Conservation (phyloP, 1,140 invertebrate species). For the Heterodera schachtii region DNA sequence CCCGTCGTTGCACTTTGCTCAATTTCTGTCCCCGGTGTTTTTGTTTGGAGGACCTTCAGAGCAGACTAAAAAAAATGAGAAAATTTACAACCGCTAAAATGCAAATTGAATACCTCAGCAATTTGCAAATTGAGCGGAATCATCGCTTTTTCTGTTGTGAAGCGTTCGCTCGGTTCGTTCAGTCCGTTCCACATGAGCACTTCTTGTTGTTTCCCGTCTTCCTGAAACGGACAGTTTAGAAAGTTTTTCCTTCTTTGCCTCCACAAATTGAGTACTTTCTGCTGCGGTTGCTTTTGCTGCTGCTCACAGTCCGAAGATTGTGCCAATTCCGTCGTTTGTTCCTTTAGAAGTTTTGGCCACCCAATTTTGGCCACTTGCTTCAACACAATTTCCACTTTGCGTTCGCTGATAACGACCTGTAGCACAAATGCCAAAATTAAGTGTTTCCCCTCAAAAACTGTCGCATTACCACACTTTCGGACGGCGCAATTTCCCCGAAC, state of each 20-base stretch:
- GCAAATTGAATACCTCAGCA: too few relatives aligned
- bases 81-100: too few relatives aligned
- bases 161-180: constrained; percentile 67
- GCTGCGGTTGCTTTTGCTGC: neutral
- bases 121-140: too few relatives aligned
- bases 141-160: constrained; percentile 73
- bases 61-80: too few relatives aligned
- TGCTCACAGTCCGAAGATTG: neutral
- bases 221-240: constrained; percentile 28
- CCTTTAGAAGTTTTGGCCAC: constrained; percentile 71
- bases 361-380: constrained; percentile 81
- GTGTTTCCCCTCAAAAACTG: too few relatives aligned
- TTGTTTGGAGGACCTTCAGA: neutral
- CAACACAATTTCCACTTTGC: constrained; percentile 93
- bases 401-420: constrained; percentile 78
- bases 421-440: neutral
- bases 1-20: constrained; percentile 68
- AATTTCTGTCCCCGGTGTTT: neutral
- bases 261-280: neutral
- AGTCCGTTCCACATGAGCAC: constrained; percentile 57
- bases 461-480: constrained; percentile 68
- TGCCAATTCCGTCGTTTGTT: neutral
- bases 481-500: constrained; percentile 75
- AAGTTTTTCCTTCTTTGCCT: neutral
- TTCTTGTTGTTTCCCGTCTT: constrained; percentile 40